Evolutionary conservation across 1,140 invertebrate species (phyloP).

Genomic region (Bombus impatiens): DNA sequence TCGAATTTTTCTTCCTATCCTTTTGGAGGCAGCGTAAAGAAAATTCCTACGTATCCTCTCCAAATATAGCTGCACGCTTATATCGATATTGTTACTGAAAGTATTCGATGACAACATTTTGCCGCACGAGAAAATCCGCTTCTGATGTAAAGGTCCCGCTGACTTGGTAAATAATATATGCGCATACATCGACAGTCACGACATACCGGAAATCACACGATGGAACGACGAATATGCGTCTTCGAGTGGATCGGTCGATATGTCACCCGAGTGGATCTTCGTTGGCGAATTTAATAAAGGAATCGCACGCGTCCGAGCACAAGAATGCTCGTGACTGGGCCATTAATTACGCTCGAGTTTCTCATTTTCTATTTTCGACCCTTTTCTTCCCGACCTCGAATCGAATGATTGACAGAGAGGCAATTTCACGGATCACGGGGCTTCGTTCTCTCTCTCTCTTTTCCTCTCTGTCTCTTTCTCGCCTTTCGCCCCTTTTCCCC

Average conservation of each 20-base stretch:
- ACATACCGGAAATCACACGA: background rate
- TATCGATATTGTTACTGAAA: background rate
- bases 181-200: background rate
- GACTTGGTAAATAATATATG: constrained; percentile 36
- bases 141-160: background rate
- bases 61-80: background rate
- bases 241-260: background rate
- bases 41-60: background rate
- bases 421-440: constrained; percentile 42
- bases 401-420: constrained; percentile 49
- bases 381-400: background rate
- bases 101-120: background rate
- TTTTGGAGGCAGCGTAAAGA: background rate
- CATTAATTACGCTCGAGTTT: constrained; percentile 28
- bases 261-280: background rate
- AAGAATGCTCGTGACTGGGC: background rate
- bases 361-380: constrained; percentile 29
- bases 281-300: constrained; percentile 30
- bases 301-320: background rate
- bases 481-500: background rate
- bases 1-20: background rate
- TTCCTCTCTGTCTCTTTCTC: background rate
- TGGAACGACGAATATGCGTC: background rate
- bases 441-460: background rate
- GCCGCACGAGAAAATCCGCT: background rate